phyloP scores from a whole-genome alignment of 1,140 invertebrate genomes.

The Pissodes strobi region DNA sequence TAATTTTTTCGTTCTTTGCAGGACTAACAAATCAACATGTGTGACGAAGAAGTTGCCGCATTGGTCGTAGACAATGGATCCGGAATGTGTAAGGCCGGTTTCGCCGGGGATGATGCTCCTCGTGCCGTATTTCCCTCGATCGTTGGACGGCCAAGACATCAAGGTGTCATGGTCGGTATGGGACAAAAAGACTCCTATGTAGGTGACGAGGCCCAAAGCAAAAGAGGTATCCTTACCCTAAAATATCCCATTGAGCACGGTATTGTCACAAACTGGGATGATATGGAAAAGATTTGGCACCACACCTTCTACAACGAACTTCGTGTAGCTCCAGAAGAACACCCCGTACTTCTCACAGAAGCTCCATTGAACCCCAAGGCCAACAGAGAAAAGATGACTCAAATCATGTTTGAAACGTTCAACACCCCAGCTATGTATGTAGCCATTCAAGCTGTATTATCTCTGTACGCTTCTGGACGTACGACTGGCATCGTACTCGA shows the following conservation, averaged over 20 bases:
- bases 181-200: slow-evolving; percentile 93
- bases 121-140: slow-evolving; percentile 94
- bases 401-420: no score
- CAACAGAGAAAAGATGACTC: no score
- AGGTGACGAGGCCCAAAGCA: slow-evolving; percentile 91
- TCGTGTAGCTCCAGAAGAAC: no score
- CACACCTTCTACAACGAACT: no score
- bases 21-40: slow-evolving; percentile 71
- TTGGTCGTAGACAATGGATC: slow-evolving; percentile 91
- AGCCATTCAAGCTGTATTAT: no score
- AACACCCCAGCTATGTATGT: slow-evolving; percentile 81
- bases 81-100: slow-evolving; percentile 97
- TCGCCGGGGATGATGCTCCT: slow-evolving; percentile 94
- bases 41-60: slow-evolving; percentile 87
- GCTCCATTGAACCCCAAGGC: slow-evolving; percentile 91
- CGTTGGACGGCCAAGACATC: slow-evolving; percentile 85
- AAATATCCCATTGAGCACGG: slow-evolving; percentile 95
- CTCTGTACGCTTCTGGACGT: slow-evolving; percentile 87
- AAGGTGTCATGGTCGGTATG: slow-evolving; percentile 96
- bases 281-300: slow-evolving; percentile 98
- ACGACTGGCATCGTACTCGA: slow-evolving; percentile 90
- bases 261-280: slow-evolving; percentile 96
- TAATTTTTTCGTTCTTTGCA: slow-evolving; percentile 52
- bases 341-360: slow-evolving; percentile 89
- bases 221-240: slow-evolving; percentile 88